A percentile compares a stretch with the other conserved stretches of the same genome.
Conservation (phyloP, 2,113 vertebrate species). For the Dasypus novemcinctus region DNA sequence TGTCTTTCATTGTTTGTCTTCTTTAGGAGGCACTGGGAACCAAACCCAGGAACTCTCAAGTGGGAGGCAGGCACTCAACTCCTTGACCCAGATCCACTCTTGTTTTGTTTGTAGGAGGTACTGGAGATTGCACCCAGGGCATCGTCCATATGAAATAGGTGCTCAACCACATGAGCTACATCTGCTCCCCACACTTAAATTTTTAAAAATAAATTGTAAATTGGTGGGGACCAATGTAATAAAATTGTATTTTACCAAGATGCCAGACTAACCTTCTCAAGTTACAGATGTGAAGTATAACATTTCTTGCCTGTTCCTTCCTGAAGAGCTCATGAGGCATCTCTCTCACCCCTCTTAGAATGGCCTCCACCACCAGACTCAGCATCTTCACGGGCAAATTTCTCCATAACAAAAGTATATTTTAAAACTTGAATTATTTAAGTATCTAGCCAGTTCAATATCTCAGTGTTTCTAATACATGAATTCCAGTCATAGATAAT, state of each 20-base stretch:
- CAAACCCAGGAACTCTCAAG: too few species aligned
- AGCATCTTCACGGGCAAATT: not conserved
- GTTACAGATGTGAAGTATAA: not conserved
- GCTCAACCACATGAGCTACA: too few species aligned
- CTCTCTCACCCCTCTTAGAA: not conserved
- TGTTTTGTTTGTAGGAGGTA: too few species aligned
- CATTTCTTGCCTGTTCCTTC: not conserved
- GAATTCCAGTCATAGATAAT: not conserved
- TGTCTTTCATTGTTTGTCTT: too few species aligned
- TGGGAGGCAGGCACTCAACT: too few species aligned
- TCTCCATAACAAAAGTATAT: not conserved
- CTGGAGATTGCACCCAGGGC: too few species aligned
- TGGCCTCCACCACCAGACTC: not conserved
- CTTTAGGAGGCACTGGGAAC: too few species aligned
- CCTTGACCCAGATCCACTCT: too few species aligned
- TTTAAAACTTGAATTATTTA: not conserved
- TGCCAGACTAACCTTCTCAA: not conserved
- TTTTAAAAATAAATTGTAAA: not conserved
- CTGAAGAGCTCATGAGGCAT: not conserved
- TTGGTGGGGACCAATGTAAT: not conserved
- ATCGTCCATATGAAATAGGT: too few species aligned
- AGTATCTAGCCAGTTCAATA: not conserved
- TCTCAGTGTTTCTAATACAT: constrained; percentile 36
- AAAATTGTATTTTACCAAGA: not conserved
- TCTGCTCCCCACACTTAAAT: not conserved